These are phyloP conservation scores for Zeuzera pyrina DNA, from an alignment of 2,888 invertebrate genomes.

Conservation along the genomic window DNA sequence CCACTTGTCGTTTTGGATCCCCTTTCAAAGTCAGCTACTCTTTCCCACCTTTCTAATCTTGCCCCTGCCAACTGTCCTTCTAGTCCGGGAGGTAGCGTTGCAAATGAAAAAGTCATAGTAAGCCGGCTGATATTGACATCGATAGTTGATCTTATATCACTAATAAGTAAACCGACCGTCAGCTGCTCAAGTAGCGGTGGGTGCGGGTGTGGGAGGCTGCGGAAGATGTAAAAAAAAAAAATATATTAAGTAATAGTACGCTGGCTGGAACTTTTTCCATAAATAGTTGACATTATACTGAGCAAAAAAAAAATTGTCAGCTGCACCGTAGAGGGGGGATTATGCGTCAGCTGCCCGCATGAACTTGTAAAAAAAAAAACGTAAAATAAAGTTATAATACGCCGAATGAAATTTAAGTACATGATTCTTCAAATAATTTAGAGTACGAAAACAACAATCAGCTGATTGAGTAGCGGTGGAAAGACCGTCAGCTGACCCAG, in stretches of 20 bases:
- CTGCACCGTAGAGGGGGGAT: slow-evolving; percentile 1
- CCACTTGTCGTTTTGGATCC: no score
- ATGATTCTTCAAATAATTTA: slow-evolving; percentile 1
- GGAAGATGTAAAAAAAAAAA: slow-evolving; percentile 1
- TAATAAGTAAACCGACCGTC: slow-evolving; percentile 1
- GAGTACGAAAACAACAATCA: slow-evolving; percentile 3
- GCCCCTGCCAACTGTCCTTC: neutral
- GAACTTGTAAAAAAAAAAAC: neutral
- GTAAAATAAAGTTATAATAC: neutral
- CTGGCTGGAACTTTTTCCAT: slow-evolving; percentile 1
- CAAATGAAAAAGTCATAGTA: slow-evolving; percentile 1
- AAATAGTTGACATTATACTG: slow-evolving; percentile 1
- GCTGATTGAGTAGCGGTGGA: slow-evolving; percentile 2
- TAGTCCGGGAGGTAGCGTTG: slow-evolving; percentile 5
- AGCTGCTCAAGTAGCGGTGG: slow-evolving; percentile 2
- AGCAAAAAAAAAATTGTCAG: neutral
- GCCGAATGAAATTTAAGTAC: slow-evolving; percentile 2
- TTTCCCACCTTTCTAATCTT: no score
- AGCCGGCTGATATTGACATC: slow-evolving; percentile 1
- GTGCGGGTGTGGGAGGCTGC: slow-evolving; percentile 1
- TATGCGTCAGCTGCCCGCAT: slow-evolving; percentile 1
- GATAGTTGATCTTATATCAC: slow-evolving; percentile 1
- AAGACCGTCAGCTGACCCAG: slow-evolving; percentile 2
- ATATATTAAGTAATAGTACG: neutral
- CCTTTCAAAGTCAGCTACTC: no score